Percentiles rank a stretch among this genome's conserved stretches.
Conservation (phyloP, 92 coral and sea anemone species). For the Micromussa lordhowensis region DNA sequence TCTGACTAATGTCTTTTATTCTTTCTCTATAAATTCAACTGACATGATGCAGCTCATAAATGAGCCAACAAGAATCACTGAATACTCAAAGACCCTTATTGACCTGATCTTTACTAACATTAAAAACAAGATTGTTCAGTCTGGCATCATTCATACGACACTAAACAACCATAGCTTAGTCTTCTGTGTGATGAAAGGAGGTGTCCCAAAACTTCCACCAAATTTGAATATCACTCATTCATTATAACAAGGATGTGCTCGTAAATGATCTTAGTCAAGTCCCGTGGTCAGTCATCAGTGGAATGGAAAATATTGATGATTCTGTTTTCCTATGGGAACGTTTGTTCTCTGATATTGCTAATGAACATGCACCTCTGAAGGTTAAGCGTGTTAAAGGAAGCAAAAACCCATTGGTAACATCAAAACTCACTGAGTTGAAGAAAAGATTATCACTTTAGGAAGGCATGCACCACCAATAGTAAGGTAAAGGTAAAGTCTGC, state of each 20-base stretch:
- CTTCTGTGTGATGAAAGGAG: conserved; percentile 55
- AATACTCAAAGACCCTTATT: conserved; percentile 64
- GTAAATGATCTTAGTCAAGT: conserved; percentile 50
- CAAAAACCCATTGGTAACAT: conserved; percentile 42
- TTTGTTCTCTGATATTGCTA: conserved; percentile 27
- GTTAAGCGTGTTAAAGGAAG: conserved; percentile 31
- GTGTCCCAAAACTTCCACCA: conserved; percentile 47
- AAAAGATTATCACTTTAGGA: conserved; percentile 34
- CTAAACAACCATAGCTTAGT: conserved; percentile 50
- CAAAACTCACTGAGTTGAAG: conserved; percentile 33
- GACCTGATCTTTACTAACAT: conserved; percentile 47
- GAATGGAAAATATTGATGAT: conserved; percentile 49
- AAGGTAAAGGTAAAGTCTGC: no score
- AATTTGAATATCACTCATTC: conserved; percentile 48
- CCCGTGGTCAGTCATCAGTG: conserved; percentile 46
- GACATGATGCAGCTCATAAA: no score
- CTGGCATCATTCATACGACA: conserved; percentile 40
- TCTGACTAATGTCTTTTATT: no score
- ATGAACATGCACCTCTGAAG: conserved; percentile 50
- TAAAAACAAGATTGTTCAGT: conserved; percentile 53
- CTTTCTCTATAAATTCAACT: no score
- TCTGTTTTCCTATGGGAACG: conserved; percentile 58
- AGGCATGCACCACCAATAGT: conserved; percentile 12
- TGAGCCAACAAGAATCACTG: conserved; percentile 44
- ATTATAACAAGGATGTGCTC: conserved; percentile 39